These are phyloP conservation scores for Apaloderma vittatum DNA, from an alignment of 2,113 vertebrate genomes.

Conservation along the genomic window DNA sequence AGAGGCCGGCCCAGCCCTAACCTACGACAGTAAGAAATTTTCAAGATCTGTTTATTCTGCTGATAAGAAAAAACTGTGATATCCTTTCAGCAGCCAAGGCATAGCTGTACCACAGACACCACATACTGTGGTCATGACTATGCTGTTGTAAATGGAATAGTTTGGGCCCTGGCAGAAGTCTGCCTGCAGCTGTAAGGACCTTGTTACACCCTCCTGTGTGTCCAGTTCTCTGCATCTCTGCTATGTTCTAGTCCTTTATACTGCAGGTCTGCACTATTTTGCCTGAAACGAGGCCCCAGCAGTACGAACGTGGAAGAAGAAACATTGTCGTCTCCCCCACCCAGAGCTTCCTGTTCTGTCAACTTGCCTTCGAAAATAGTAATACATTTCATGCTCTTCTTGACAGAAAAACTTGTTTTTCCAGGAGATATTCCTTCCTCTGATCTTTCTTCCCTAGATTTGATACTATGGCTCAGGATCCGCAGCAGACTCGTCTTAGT, in stretches of 20 bases:
- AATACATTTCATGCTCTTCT: background rate
- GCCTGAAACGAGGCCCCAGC: background rate
- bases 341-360: background rate
- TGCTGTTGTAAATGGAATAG: background rate
- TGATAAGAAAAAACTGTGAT: background rate
- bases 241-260: background rate
- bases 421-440: constrained; percentile 39
- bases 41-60: background rate
- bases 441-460: constrained; percentile 2
- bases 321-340: accelerated
- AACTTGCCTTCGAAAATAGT: constrained; percentile 62
- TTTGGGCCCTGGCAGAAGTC: background rate
- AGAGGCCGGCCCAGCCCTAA: no score
- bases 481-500: constrained; percentile 79
- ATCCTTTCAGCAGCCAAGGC: background rate
- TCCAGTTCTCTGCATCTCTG: background rate
- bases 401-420: constrained; percentile 21
- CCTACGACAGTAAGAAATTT: background rate
- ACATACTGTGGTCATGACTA: background rate
- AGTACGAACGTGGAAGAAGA: background rate
- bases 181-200: background rate
- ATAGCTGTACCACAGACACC: background rate
- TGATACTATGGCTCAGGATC: constrained; percentile 31
- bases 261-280: background rate
- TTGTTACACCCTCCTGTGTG: background rate